phyloP scores from a whole-genome alignment of 1,140 invertebrate species.

The Hormaphis cornu region DNA sequence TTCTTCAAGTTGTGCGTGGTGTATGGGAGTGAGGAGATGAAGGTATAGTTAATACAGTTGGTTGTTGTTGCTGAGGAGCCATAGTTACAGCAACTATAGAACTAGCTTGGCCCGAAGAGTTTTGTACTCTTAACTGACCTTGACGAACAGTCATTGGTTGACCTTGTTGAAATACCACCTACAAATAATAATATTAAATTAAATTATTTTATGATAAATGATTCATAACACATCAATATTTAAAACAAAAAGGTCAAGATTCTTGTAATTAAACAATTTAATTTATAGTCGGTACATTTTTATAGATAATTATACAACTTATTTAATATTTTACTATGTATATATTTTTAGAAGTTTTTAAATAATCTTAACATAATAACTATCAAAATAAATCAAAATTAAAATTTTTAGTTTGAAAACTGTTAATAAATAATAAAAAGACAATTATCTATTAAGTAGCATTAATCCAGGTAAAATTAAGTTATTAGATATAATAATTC shows the following conservation, averaged over 20 bases:
- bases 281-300: too few species aligned
- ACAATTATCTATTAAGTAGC: neutral
- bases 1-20: constrained; percentile 22
- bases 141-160: constrained; percentile 27
- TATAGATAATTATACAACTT: too few species aligned
- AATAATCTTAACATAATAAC: too few species aligned
- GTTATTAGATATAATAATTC: neutral
- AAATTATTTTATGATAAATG: too few species aligned
- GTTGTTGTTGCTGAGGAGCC: constrained; percentile 27
- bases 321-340: too few species aligned
- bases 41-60: constrained; percentile 26
- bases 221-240: too few species aligned
- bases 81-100: constrained; percentile 27
- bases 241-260: too few species aligned
- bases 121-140: constrained; percentile 27
- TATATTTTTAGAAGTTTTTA: too few species aligned
- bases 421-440: too few species aligned
- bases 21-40: constrained; percentile 20
- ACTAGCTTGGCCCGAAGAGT: constrained; percentile 8
- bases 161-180: constrained; percentile 29
- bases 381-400: too few species aligned
- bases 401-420: too few species aligned
- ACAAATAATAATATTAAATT: neutral
- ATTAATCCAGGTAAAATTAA: neutral
- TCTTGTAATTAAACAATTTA: too few species aligned